Evolutionary conservation across 2,797 vertebrate genomes (phyloP).

Genomic region (Bucorvus abyssinicus): DNA sequence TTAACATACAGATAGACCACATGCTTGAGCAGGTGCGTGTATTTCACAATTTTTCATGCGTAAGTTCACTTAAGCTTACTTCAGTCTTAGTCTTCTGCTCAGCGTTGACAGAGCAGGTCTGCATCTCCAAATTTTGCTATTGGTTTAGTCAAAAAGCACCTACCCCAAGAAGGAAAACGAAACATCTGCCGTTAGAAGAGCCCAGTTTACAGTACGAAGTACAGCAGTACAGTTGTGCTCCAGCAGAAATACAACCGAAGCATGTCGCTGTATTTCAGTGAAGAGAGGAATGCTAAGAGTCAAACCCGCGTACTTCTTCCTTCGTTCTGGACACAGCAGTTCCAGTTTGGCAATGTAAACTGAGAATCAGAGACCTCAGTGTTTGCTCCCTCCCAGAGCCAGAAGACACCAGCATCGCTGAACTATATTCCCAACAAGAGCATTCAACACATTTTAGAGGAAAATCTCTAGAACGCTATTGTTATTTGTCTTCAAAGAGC

Average conservation of each 20-base stretch:
- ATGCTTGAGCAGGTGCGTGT: conserved; percentile 32
- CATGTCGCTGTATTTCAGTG: background rate
- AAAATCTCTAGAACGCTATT: background rate
- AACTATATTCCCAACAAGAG: background rate
- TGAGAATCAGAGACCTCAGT: background rate
- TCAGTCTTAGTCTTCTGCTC: background rate
- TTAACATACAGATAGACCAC: background rate
- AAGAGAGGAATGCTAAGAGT: background rate
- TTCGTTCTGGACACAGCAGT: background rate
- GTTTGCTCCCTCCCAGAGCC: background rate
- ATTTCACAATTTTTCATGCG: background rate
- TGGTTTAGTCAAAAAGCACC: background rate
- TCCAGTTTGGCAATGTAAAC: background rate
- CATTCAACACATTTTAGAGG: background rate
- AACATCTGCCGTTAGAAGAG: background rate
- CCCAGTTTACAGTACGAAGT: background rate
- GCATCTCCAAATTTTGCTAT: background rate
- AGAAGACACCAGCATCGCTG: background rate
- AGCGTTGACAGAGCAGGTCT: background rate
- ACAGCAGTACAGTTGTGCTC: background rate
- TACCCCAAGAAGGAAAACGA: background rate
- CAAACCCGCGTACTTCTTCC: background rate
- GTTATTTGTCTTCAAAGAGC: background rate
- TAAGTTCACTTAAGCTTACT: background rate
- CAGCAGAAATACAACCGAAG: background rate